Evolutionary conservation across 2,113 vertebrate species (phyloP).

Genomic region (Pica pica): DNA sequence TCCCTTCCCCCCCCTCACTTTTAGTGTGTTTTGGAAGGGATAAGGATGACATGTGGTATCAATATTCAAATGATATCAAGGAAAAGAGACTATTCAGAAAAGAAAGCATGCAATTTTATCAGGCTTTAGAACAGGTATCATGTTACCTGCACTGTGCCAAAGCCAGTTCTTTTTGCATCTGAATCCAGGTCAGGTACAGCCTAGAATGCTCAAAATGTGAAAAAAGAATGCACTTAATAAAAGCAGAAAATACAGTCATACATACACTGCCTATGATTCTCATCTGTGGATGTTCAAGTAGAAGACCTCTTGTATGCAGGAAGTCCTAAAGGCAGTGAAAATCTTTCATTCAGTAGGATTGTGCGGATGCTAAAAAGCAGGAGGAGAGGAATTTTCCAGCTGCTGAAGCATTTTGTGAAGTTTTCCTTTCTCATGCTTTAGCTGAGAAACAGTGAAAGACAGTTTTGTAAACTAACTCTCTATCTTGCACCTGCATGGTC

Average conservation of each 20-base stretch:
- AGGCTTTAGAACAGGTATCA: neutral
- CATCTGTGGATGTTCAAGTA: neutral
- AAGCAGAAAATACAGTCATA: neutral
- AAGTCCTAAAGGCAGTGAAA: neutral
- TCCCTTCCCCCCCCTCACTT: fast-evolving
- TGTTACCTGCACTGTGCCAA: neutral
- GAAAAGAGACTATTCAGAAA: neutral
- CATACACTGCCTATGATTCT: neutral
- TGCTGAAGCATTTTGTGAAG: too few relatives aligned
- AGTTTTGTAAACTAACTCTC: too few relatives aligned
- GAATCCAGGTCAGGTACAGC: neutral
- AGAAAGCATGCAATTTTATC: neutral
- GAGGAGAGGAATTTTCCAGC: too few relatives aligned
- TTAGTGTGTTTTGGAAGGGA: neutral
- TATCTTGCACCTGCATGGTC: too few relatives aligned
- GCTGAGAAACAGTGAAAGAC: too few relatives aligned
- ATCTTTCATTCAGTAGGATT: neutral
- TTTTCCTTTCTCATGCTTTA: too few relatives aligned
- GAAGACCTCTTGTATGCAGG: neutral
- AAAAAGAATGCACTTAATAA: neutral
- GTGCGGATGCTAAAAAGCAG: neutral
- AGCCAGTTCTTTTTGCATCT: neutral
- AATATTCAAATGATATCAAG: neutral
- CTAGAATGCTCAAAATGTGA: neutral
- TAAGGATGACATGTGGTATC: constrained; percentile 7